Evolutionary conservation across 2,888 invertebrate genomes (phyloP), one percentile per base, ranked within the genome.

Genomic region (Iphiclides podalirius): DNA sequence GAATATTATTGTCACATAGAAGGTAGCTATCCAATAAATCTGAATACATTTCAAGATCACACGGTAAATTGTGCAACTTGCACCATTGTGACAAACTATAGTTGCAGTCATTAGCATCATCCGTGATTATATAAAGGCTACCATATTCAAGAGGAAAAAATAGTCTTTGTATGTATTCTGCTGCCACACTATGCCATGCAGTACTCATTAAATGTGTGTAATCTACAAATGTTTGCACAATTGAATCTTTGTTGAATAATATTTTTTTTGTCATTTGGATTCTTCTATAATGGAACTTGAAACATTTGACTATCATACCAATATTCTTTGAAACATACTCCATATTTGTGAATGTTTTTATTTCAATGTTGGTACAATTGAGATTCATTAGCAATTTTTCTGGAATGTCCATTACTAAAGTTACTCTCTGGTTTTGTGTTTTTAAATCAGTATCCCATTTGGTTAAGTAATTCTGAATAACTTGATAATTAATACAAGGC

Each of bases 231-330:
- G 57, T 50, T 11, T 47, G 8, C 1, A 46, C 35, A 14, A 1
- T 13, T 9, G 26, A 35, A 47, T 63, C 62, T 52, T 66, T 62
- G 26, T 60, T 58, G 48, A 58, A 55, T 1, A 60, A 59, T 34
- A 63, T 51, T 42, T 53, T 58, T 54, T 61, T 64, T 26, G 54
- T 64, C 15, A 72, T 66, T 53, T 70, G 72, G 53, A 71, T 51
- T 60, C 58, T 66, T 54, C 73, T 65, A 47, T 71, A 73, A 52
- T 72, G 60, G 52, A 61, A 68, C 45, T 72, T 72, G 47, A 71
- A 68, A 59, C 66, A 65, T 50, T 64, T 57, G 31, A 59, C 59
- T 45, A 72, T 44, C 46, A 66, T 71, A 26, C 61, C 59, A 40
- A 64, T 49, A 38, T 62, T 51, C 51, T 60, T 59, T 43, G 40